Evolutionary conservation across 2,888 invertebrate genomes (phyloP), one percentile per base, ranked within the genome.

Genomic region (Drosophila mimica): DNA sequence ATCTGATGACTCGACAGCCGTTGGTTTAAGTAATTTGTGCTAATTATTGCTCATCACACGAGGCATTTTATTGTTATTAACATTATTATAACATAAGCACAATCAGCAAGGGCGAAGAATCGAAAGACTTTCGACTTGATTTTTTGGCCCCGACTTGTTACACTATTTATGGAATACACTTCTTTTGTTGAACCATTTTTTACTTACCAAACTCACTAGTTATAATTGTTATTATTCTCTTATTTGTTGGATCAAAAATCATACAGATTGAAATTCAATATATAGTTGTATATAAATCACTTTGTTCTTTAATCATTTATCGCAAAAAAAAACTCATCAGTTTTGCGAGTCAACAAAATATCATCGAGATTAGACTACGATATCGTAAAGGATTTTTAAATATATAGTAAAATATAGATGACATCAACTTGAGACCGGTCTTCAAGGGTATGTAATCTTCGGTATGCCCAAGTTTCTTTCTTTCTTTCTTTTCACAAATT

Each of bases 21-120:
- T 73, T 65, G 68, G 11, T 34, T 57, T 58, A 74, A 74, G 85
- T 74, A 85, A 85, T 85, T 85, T 85, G 73, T 67, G 48, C 61
- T 82, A 84, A 85, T 87, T 72, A 84, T 74, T 60, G 79, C 63
- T 74, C 79, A 81, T 80, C 76, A 31, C 61, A 65, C 66, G 67
- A 48, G 69, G 34, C 59, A 81, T 79, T 88, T 88, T 79, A 88
- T 82, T 75, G 61, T 74, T 76, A 74, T 79, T 82, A 80, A 59
- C 70, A 65, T 74, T 76, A 74, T 79, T 82, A 80, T 62, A 73
- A 65, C 67, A 79, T 64, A 59, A 70, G 75, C 64, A 52, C 63
- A 70, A 78, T 64, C 58, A 64, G 57, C 52, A 62, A 36, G 25
- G 56, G 70, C 49, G 63, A 48, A 43, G 53, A 64, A 57, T 51